These are phyloP conservation scores for Ia io DNA, from an alignment of 2,113 vertebrate species.

Conservation along the genomic window DNA sequence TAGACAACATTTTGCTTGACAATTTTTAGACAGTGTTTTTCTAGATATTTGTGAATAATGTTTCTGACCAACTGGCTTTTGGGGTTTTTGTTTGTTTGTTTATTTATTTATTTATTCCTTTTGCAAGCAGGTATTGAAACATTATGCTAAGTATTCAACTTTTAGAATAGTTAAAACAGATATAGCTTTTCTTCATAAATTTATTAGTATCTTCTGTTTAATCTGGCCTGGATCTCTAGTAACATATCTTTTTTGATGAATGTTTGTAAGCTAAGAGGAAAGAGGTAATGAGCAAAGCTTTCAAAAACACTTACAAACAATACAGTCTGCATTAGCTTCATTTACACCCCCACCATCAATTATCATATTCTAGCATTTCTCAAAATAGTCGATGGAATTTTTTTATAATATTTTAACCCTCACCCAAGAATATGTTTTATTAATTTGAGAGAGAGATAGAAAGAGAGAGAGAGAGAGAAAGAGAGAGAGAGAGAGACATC, in stretches of 20 bases:
- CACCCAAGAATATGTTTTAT: neutral
- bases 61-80: neutral
- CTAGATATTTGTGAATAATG: neutral
- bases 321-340: neutral
- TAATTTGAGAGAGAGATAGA: neutral
- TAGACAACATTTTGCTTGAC: neutral
- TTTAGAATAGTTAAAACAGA: neutral
- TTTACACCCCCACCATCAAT: neutral
- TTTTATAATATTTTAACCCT: neutral
- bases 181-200: neutral
- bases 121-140: neutral
- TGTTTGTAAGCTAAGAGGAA: neutral
- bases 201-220: conserved; percentile 1
- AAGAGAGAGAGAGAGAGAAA: neutral
- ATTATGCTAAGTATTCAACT: neutral
- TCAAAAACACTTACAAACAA: neutral
- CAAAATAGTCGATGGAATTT: neutral
- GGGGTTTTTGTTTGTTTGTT: neutral
- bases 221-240: neutral
- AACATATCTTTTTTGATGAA: conserved; percentile 22
- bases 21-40: neutral
- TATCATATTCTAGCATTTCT: neutral
- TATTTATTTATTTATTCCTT: neutral
- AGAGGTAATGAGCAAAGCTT: neutral
- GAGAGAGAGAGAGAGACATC: neutral